These are phyloP conservation scores for Rhinella marina DNA, from an alignment of 2,797 vertebrate species.

Conservation along the genomic window DNA sequence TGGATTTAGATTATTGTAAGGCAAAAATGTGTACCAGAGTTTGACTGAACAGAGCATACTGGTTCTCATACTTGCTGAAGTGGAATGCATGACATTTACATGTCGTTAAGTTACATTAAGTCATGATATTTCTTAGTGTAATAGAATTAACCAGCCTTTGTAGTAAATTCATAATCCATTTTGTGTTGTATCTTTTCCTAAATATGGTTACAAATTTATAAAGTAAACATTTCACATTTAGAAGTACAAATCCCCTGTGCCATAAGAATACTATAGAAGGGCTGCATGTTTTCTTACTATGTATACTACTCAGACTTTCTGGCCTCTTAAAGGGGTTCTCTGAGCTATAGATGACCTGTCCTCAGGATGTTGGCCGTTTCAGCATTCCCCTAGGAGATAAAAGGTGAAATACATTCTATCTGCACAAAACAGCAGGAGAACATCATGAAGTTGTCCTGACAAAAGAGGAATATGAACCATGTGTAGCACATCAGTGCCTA, in stretches of 20 bases:
- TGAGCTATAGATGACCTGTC: not conserved
- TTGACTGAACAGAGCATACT: not conserved
- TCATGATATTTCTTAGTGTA: not conserved
- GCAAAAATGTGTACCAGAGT: not conserved
- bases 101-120: slow-evolving; percentile 15
- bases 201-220: slow-evolving; percentile 23
- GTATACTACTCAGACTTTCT: not conserved
- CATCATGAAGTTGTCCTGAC: no score
- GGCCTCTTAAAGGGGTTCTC: no score
- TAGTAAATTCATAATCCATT: not conserved
- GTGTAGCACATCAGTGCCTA: no score
- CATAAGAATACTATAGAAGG: not conserved
- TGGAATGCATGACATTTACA: slow-evolving; percentile 13
- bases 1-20: not conserved
- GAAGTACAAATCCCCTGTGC: not conserved
- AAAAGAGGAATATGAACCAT: no score
- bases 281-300: not conserved
- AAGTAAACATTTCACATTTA: not conserved
- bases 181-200: not conserved
- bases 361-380: no score
- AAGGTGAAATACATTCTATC: no score
- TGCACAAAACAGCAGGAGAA: no score
- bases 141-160: not conserved
- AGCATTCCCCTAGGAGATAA: no score
- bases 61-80: not conserved